Evolutionary conservation across 2,888 invertebrate genomes (phyloP), one percentile per base, ranked within the genome.

Genomic region (Pachydiplax longipennis): DNA sequence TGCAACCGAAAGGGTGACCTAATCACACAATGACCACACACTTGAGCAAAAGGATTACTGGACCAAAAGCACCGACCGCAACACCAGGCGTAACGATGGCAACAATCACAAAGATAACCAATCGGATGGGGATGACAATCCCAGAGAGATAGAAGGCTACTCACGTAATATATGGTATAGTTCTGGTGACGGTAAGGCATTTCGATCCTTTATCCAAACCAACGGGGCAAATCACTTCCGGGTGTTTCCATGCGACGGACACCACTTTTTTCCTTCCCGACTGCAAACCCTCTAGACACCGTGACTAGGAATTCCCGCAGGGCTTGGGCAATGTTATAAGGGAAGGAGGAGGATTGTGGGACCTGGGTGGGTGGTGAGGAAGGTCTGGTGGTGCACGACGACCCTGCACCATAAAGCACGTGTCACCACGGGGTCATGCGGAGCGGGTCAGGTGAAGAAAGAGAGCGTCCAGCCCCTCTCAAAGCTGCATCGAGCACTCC

Each of bases 101-200:
- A 73, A 73, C 73, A 31, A 73, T 25, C 73, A 18, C 73, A 8
- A 73, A n/a, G 73, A 73, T 31, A 8, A 73, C 31, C 13, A 73
- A 13, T 18, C 8, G 10, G n/a, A 65, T 25, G 40, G 44, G 53
- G 31, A 81, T 73, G 87, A 65, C 73, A 81, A 48, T 53, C 35
- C 73, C 65, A 53, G 25, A 37, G 58, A 58, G n/a, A n/a, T n/a
- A n/a, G 6, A 37, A 87, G 53, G 58, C 61, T 82, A 91, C 91
- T 91, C 80, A 91, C 91, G 80, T 91, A 25, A 90, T 90, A 90
- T 22, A 91, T 90, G 44, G 44, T n/a, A 53, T 90, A 58, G 40
- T 90, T 90, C 81, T 25, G 35, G 87, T 61, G 83, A 18, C 80
- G 53, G 87, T 91, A 90, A 31, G 91, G 91, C 91, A 91, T 91